These are phyloP conservation scores for Cinclus cinclus DNA, from an alignment of 2,113 vertebrate genomes.

Conservation along the genomic window DNA sequence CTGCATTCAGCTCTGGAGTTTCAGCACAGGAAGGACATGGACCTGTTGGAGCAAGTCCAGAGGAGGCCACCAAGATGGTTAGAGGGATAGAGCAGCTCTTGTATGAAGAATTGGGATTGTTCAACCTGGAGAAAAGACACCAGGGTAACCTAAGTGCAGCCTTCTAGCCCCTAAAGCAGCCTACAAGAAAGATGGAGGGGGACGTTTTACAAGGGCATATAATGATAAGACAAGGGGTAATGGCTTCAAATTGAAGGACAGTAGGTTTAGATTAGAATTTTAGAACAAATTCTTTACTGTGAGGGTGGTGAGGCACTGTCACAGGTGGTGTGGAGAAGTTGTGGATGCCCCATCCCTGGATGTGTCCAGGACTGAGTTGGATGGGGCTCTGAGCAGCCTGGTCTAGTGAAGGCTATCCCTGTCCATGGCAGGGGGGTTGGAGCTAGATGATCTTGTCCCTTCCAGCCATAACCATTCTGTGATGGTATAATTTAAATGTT, in stretches of 20 bases:
- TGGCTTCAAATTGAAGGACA: background rate
- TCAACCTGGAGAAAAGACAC: background rate
- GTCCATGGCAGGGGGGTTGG: background rate
- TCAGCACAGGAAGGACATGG: background rate
- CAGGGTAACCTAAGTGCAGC: background rate
- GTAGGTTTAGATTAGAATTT: background rate
- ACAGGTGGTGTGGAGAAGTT: background rate
- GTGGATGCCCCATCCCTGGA: background rate
- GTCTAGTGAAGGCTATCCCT: background rate
- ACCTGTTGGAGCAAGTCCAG: rapidly evolving
- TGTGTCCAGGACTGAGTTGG: background rate
- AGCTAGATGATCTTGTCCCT: background rate
- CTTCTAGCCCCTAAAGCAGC: background rate
- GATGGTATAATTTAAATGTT: background rate
- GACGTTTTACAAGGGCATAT: background rate
- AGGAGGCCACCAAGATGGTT: background rate
- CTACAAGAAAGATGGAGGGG: background rate
- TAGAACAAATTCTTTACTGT: background rate
- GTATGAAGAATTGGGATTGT: background rate
- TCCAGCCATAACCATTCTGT: background rate
- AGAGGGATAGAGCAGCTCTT: background rate
- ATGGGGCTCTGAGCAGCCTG: background rate
- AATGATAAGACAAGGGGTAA: background rate
- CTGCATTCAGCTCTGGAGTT: background rate
- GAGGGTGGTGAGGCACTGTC: background rate